phyloP scores from a whole-genome alignment of 2,888 invertebrate genomes.

The Drosophila leonis region DNA sequence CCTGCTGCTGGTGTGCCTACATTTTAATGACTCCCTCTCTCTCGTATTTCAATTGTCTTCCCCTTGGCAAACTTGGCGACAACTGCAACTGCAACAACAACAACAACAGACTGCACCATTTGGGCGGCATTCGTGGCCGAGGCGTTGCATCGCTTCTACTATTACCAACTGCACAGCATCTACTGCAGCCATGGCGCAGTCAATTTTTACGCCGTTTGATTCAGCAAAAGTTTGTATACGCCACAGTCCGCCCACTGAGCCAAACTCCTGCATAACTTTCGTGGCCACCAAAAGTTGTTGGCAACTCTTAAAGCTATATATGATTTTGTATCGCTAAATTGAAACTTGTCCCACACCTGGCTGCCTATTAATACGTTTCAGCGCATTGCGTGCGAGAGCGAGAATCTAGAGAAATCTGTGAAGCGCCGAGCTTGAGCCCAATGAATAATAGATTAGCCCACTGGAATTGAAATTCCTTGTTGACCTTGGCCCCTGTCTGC shows the following conservation, averaged over 20 bases:
- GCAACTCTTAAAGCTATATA: conserved; percentile 56
- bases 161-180: conserved; percentile 53
- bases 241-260: not conserved
- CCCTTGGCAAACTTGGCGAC: conserved; percentile 44
- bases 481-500: conserved; percentile 66
- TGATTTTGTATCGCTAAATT: conserved; percentile 56
- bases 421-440: conserved; percentile 7
- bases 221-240: conserved; percentile 75
- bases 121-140: conserved; percentile 40
- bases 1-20: conserved; percentile 41
- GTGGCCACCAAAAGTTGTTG: conserved; percentile 31
- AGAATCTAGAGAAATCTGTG: conserved; percentile 1
- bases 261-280: not conserved
- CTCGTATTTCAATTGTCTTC: conserved; percentile 73
- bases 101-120: conserved; percentile 47
- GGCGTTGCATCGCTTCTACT: conserved; percentile 60
- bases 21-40: conserved; percentile 74
- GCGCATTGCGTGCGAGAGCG: conserved; percentile 20
- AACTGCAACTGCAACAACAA: conserved; percentile 36
- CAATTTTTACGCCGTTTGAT: conserved; percentile 76
- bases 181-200: conserved; percentile 62
- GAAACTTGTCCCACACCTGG: conserved; percentile 37
- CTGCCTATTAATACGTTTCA: conserved; percentile 43
- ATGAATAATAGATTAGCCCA: conserved; percentile 70
- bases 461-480: conserved; percentile 60